phyloP scores from a whole-genome alignment of 2,113 vertebrate species.

The Pygoscelis antarcticus region DNA sequence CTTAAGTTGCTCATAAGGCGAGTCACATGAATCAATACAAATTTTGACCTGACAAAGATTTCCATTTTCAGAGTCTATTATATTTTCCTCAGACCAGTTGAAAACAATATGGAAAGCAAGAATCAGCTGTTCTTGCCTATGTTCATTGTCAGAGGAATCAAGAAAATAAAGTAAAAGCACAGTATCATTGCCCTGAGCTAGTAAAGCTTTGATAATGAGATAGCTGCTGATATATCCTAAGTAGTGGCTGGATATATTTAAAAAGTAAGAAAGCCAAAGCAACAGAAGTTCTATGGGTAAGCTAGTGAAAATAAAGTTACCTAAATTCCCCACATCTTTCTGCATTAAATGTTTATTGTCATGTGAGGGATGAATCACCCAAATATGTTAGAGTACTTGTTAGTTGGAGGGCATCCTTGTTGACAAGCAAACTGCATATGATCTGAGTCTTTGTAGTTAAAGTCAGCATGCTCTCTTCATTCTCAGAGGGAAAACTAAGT shows the following conservation, averaged over 20 bases:
- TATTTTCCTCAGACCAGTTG: background rate
- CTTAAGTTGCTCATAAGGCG: background rate
- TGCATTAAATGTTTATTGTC: background rate
- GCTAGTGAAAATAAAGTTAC: background rate
- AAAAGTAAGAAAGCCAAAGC: background rate
- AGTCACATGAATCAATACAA: background rate
- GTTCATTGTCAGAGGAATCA: background rate
- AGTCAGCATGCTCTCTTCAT: background rate
- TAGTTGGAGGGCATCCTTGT: constrained; percentile 1
- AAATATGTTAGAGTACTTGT: constrained; percentile 19
- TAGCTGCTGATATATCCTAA: background rate
- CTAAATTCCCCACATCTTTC: background rate
- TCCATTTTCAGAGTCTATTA: background rate
- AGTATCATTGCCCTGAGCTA: background rate
- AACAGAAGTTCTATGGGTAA: background rate
- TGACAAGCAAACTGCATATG: constrained; percentile 31
- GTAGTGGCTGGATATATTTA: background rate
- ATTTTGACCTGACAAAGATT: background rate
- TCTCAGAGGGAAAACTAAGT: constrained; percentile 13
- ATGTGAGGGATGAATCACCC: background rate
- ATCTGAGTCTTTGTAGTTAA: background rate
- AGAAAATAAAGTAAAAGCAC: background rate
- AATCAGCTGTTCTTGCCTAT: background rate
- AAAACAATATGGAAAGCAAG: background rate
- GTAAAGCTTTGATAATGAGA: background rate